phyloP scores from a whole-genome alignment of 2,888 invertebrate species.

The Epinotia demarniana region DNA sequence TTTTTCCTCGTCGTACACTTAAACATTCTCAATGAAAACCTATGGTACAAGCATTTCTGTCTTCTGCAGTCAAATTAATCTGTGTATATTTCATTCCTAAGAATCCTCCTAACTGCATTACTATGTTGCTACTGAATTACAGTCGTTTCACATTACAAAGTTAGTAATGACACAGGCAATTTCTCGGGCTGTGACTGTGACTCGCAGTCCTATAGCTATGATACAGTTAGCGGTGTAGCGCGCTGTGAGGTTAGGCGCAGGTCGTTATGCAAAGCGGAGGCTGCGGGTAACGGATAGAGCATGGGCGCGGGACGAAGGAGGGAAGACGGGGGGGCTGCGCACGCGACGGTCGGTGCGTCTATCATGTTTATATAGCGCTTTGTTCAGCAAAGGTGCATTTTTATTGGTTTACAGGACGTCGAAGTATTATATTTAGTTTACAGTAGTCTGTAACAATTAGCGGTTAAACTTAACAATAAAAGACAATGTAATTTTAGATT shows the following conservation, averaged over 20 bases:
- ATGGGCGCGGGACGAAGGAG: constrained; percentile 12
- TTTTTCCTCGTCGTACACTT: neutral
- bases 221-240: constrained; percentile 10
- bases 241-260: constrained; percentile 14
- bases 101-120: neutral
- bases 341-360: constrained; percentile 6
- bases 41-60: neutral
- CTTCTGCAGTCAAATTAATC: neutral
- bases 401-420: too few species aligned
- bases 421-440: too few species aligned
- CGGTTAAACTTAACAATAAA: too few species aligned
- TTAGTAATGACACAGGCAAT: neutral
- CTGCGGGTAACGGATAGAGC: constrained; percentile 38
- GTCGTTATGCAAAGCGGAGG: constrained; percentile 45
- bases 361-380: constrained; percentile 43
- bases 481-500: too few species aligned
- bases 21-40: neutral
- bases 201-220: neutral
- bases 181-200: neutral
- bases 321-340: constrained; percentile 25
- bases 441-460: too few species aligned
- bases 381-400: constrained; percentile 1
- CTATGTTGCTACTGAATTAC: neutral
- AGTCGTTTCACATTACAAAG: neutral
- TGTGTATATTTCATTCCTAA: neutral